Base-by-base conservation (phyloP, 1,140 invertebrate genomes). In the Berghia stephanieae region DNA sequence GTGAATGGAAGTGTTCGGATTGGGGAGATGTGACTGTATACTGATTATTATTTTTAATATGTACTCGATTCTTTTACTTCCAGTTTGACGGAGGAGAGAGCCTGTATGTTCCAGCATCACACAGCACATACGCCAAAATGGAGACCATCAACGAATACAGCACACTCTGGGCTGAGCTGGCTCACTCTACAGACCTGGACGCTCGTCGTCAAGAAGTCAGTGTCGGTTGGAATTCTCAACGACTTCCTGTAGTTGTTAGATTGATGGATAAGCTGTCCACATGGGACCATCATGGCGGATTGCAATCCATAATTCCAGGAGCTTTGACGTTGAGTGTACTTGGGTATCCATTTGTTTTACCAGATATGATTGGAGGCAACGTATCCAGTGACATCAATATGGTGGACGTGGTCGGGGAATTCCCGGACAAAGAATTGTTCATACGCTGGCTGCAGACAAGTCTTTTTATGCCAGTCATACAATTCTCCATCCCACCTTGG, bases 281-380 rank as follows among this genome's bases (percentile, higher is more conserved):
- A 46, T 97, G 95, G 95, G 92, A 91, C 3, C 91, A 94, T 80
- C 91, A 94, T 77, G 95, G 95, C 86, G 96, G 96, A 0, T 89
- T 98, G 27, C 92, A 93, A 82, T 94, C 94, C 1, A 83, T 97
- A 16, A 93, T 97, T 55, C 94, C 95, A 0, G 94, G 94, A 3
- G 87, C 94, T 0, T 88, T 97, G 0, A 93, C 94, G 34, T 94
- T 97, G 75, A 95, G 95, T 81, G 84, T 96, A 49, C 92, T 94
- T 78, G 96, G 96, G 3, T 97, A 97, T 88, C 92, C 93, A 0
- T 93, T 94, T 81, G 93, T 97, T 6, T 88, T 98, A 6, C 95
- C 96, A 0, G 96, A 97, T 84, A 96, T 97, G 95, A 93, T 98
- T 81, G 96, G 96, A 2, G 96, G 96, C 2, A 97, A 96, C 86